These are phyloP conservation scores for Drosophila planitibia DNA, from an alignment of 2,888 invertebrate genomes.

Conservation along the genomic window DNA sequence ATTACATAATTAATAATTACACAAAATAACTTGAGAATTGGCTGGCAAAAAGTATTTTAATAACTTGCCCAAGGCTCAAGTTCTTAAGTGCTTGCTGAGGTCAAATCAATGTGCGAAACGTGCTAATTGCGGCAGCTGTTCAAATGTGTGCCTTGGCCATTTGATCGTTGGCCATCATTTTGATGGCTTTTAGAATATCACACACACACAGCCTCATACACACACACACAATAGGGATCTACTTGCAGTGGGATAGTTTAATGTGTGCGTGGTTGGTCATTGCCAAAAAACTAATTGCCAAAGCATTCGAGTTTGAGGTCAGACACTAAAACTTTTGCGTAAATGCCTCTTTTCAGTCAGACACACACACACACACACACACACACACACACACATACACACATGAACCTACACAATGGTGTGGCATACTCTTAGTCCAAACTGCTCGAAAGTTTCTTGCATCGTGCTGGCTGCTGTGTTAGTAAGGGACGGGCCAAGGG, in stretches of 20 bases:
- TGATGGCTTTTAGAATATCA: slow-evolving; percentile 60
- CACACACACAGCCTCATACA: slow-evolving; percentile 17
- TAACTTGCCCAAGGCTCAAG: slow-evolving; percentile 47
- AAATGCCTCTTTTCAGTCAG: slow-evolving; percentile 52
- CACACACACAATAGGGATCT: background rate
- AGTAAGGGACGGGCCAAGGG: background rate
- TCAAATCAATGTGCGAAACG: slow-evolving; percentile 79
- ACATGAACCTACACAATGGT: slow-evolving; percentile 30
- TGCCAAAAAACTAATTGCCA: slow-evolving; percentile 75
- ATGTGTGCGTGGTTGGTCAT: slow-evolving; percentile 52
- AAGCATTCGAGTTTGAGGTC: slow-evolving; percentile 47
- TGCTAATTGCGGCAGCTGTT: slow-evolving; percentile 81
- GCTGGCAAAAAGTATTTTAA: slow-evolving; percentile 64
- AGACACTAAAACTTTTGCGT: slow-evolving; percentile 69
- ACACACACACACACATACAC: background rate
- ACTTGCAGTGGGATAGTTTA: slow-evolving; percentile 34
- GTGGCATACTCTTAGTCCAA: slow-evolving; percentile 62
- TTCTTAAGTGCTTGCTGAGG: slow-evolving; percentile 22
- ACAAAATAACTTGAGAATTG: slow-evolving; percentile 23
- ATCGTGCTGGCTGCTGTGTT: slow-evolving; percentile 12
- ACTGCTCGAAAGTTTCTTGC: slow-evolving; percentile 58
- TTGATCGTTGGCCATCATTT: slow-evolving; percentile 79
- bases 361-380: slow-evolving; percentile 6
- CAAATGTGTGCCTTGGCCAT: slow-evolving; percentile 73
- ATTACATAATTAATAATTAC: slow-evolving; percentile 75